Evolutionary conservation across 2,888 invertebrate species (phyloP).

Genomic region (Leptothorax acervorum): DNA sequence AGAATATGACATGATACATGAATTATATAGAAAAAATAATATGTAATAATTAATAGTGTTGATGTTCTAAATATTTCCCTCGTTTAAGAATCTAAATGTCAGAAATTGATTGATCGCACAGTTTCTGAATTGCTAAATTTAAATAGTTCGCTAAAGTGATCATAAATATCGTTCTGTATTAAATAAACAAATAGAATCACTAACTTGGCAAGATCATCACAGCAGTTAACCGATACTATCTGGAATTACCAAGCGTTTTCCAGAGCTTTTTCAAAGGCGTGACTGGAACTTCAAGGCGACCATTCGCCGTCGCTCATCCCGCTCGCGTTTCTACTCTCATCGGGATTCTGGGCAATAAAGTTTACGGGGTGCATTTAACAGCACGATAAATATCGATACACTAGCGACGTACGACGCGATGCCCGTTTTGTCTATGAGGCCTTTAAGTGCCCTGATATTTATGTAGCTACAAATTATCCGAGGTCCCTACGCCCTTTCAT

Average conservation of each 20-base stretch:
- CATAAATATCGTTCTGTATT: neutral
- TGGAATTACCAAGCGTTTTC: slow-evolving; percentile 33
- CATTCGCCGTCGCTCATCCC: slow-evolving; percentile 12
- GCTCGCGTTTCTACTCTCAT: slow-evolving; percentile 29
- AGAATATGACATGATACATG: neutral
- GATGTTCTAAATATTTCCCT: neutral
- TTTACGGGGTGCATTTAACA: slow-evolving; percentile 76
- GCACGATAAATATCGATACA: slow-evolving; percentile 74
- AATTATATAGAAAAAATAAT: neutral
- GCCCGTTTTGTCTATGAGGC: slow-evolving; percentile 45
- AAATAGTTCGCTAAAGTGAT: neutral
- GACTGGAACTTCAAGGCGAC: slow-evolving; percentile 14
- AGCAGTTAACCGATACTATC: slow-evolving; percentile 14
- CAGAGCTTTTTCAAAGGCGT: slow-evolving; percentile 23
- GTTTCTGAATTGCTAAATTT: neutral
- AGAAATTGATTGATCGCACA: neutral
- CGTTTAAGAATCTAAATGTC: neutral
- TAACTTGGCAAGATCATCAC: neutral
- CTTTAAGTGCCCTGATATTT: slow-evolving; percentile 69
- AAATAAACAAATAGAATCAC: neutral
- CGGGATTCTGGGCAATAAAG: slow-evolving; percentile 56
- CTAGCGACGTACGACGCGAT: slow-evolving; percentile 20
- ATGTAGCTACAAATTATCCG: slow-evolving; percentile 70
- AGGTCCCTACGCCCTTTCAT: slow-evolving; percentile 38
- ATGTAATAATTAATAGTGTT: neutral